Base-by-base conservation (phyloP, 1,140 invertebrate genomes). In the Ladona fulva region DNA sequence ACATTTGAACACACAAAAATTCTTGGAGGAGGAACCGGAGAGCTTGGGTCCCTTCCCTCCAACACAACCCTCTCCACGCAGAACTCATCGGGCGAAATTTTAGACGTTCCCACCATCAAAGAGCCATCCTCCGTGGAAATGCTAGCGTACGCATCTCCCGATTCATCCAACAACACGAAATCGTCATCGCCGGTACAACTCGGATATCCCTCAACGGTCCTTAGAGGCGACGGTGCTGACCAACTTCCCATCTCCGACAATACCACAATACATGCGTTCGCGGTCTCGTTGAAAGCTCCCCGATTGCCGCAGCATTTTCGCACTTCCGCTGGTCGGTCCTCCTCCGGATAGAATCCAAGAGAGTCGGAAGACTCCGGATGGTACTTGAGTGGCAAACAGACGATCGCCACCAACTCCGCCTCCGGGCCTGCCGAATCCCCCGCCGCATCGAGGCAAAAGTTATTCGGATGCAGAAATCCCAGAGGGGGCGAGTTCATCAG, bases 51-150 rank as follows among this genome's bases (percentile, higher is more conserved):
- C 24, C 87, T 82, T 16, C 81, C 85, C 24, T 87, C 86, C 81
- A 88, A 87, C 74, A 86, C 81, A 22, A 89, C 83, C 74, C 85
- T 85, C 81, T 92, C 91, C 78, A 91, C 84, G 82, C 91, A 92
- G 84, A 89, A 92, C 77, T 87, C 86, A 78, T 83, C 86, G 77
- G 83, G 82, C 25, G 83, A 83, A 80, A 89, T 84, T 77, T 84
- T 81, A 76, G 85, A 3, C 80, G 24, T 82, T 22, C 16, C 52
- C 52, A 22, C n/a, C 52, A 19, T 66, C 1, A 66, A 12, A 22
- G 52, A 66, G 1, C 52, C 52, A 22, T 66, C 52, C 52, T 66
- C 89, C 89, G 81, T 88, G 86, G 24, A 75, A n/a, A 25, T 25
- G n/a, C 16, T 75, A 11, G 66, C 66, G 74, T 19, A 25, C 24